phyloP scores from a whole-genome alignment of 2,113 vertebrate species.

The Calyptomena viridis region DNA sequence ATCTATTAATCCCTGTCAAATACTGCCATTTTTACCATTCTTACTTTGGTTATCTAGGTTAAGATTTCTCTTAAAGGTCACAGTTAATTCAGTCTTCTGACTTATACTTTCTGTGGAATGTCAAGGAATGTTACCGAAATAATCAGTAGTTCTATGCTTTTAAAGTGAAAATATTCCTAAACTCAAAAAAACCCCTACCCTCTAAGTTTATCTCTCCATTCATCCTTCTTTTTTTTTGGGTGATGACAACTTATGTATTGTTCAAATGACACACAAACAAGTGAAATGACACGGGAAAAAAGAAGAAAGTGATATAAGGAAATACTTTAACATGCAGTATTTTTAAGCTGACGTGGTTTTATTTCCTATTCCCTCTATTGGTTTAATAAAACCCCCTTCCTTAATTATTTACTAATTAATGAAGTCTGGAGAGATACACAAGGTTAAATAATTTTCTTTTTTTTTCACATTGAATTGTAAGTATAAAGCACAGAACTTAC shows the following conservation, averaged over 20 bases:
- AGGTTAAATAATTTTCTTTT: not conserved
- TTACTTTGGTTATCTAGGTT: not conserved
- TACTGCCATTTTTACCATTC: not conserved
- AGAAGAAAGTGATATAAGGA: not conserved
- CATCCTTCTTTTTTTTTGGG: not conserved
- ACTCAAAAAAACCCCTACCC: not conserved
- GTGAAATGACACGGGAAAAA: not conserved
- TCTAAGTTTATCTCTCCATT: not conserved
- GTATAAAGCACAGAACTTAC: not conserved
- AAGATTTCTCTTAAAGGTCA: not conserved
- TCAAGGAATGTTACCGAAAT: not conserved
- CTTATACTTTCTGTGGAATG: not conserved
- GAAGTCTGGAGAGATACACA: not conserved
- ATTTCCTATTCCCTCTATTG: not conserved
- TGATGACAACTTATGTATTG: not conserved
- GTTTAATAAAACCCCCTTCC: not conserved
- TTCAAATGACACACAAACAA: not conserved
- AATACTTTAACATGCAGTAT: not conserved
- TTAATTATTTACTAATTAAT: not conserved
- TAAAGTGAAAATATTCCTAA: not conserved
- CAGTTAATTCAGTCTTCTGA: not conserved
- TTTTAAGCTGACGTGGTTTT: not conserved
- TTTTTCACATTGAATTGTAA: not conserved
- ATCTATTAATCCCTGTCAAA: not conserved
- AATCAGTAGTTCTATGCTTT: not conserved